Conservation (phyloP, 2,797 vertebrate species). For the Macroramphosus scolopax region DNA sequence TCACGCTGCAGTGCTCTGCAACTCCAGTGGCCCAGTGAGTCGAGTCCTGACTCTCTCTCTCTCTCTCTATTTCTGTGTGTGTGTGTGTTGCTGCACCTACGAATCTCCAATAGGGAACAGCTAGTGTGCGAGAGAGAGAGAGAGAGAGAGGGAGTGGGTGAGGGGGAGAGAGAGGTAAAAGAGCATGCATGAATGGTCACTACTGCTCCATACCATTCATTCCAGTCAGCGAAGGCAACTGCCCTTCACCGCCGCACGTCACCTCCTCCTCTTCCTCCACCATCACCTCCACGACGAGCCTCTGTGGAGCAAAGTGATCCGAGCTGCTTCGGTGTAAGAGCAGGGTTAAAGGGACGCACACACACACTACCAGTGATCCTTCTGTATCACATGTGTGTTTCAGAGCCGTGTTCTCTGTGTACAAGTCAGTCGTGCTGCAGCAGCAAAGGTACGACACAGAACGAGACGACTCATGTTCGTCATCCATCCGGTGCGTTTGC, state of each 20-base stretch:
- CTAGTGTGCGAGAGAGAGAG: conserved; percentile 15
- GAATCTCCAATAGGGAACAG: conserved; percentile 33
- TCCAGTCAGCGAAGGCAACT: conserved; percentile 66
- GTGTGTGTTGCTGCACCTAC: conserved; percentile 13
- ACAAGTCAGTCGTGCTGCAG: conserved; percentile 6
- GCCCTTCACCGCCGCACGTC: conserved; percentile 39
- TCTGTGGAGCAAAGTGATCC: conserved; percentile 45
- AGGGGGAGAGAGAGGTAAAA: conserved; percentile 35
- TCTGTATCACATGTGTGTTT: no score
- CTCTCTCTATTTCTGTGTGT: conserved; percentile 1
- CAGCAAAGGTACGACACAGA: conserved; percentile 20
- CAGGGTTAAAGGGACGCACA: conserved; percentile 8
- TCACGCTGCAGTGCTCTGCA: conserved; percentile 80
- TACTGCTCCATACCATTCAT: conserved; percentile 81
- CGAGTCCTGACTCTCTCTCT: conserved; percentile 56
- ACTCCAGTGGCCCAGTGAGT: conserved; percentile 71
- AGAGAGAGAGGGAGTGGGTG: conserved; percentile 12
- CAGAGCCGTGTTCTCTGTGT: conserved; percentile 16
- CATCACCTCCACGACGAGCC: conserved; percentile 43
- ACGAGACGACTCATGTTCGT: conserved; percentile 12
- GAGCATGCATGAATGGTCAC: conserved; percentile 79
- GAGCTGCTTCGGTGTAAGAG: conserved; percentile 34
- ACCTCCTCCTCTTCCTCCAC: conserved; percentile 39
- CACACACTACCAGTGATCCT: conserved; percentile 5
- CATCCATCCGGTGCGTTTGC: conserved; percentile 42